Percentiles rank a stretch among this genome's conserved stretches.
These are phyloP conservation scores for Alcedo quadribrachys DNA, from an alignment of 2,797 vertebrate species.

Conservation along the genomic window DNA sequence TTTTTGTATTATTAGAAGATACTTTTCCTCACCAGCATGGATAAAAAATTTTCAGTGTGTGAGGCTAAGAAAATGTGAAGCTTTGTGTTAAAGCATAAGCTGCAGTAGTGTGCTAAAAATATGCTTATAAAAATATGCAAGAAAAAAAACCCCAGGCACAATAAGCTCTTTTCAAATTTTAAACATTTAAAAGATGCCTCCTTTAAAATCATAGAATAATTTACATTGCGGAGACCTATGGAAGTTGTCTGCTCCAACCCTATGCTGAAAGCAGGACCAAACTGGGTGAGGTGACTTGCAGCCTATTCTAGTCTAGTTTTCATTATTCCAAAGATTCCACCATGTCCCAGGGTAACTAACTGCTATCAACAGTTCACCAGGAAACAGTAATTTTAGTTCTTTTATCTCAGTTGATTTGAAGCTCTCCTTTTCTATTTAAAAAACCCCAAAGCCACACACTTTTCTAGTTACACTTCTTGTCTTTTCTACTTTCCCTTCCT, in stretches of 20 bases:
- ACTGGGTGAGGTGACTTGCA: not conserved
- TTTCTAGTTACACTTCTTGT: not conserved
- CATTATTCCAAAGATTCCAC: not conserved
- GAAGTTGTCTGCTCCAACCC: not conserved
- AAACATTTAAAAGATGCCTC: not conserved
- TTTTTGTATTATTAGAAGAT: not conserved
- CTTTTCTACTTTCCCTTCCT: not conserved
- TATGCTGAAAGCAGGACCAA: not conserved
- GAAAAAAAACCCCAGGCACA: not conserved
- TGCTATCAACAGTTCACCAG: not conserved
- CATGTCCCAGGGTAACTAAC: not conserved
- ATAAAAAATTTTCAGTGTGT: not conserved
- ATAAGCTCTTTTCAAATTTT: not conserved
- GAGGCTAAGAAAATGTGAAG: not conserved
- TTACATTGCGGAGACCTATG: not conserved
- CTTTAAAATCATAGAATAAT: not conserved
- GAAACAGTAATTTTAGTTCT: slow-evolving; percentile 1
- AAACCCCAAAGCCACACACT: not conserved
- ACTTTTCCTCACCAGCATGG: not conserved
- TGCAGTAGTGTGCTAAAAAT: not conserved
- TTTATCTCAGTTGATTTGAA: not conserved
- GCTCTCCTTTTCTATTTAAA: not conserved
- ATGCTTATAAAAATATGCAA: not conserved
- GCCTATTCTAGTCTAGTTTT: not conserved
- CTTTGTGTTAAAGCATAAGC: not conserved